Evolutionary conservation across 2,888 invertebrate species (phyloP).

Genomic region (Tipula lateralis): DNA sequence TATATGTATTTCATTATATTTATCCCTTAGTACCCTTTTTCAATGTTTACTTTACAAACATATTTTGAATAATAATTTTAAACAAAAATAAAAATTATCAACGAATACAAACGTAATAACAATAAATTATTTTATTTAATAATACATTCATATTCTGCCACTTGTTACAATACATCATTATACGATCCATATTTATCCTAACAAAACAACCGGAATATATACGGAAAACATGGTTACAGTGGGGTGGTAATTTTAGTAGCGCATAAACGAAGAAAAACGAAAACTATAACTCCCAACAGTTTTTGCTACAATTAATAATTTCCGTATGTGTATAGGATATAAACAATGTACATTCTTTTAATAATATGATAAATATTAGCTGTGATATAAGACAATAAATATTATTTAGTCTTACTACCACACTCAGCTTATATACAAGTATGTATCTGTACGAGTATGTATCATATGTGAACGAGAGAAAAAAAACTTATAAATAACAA

Average conservation of each 20-base stretch:
- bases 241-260: neutral
- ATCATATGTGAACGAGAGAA: no score
- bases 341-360: neutral
- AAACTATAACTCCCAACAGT: neutral
- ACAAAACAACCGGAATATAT: neutral
- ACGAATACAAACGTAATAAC: neutral
- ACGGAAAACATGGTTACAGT: neutral
- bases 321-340: neutral
- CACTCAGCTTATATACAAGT: neutral
- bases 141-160: constrained; percentile 11
- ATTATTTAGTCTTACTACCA: neutral
- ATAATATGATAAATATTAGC: neutral
- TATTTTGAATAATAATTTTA: neutral
- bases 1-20: neutral
- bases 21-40: neutral
- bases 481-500: no score
- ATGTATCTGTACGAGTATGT: no score
- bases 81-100: neutral
- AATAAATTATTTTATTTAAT: constrained; percentile 19
- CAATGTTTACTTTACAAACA: neutral
- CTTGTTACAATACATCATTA: neutral
- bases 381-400: neutral
- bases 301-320: neutral
- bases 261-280: neutral
- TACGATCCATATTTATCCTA: neutral